phyloP scores from a whole-genome alignment of 2,113 vertebrate species.

The Lycaon pictus region DNA sequence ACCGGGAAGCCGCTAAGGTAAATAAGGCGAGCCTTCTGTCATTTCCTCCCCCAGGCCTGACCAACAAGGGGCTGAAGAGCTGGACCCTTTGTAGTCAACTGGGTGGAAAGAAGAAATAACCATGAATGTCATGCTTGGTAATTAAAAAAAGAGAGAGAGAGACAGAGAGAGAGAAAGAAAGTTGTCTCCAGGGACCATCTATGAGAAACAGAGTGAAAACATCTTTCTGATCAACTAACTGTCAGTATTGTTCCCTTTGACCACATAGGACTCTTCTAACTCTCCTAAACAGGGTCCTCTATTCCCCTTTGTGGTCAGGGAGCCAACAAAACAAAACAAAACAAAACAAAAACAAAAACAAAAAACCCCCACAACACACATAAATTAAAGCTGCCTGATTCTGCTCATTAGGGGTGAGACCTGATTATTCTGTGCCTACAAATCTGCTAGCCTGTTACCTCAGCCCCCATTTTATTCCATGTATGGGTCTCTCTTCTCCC shows the following conservation, averaged over 20 bases:
- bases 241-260: slow-evolving; percentile 75
- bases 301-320: slow-evolving; percentile 60
- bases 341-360: slow-evolving; percentile 19
- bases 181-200: slow-evolving; percentile 72
- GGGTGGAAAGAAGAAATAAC: slow-evolving; percentile 65
- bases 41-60: slow-evolving; percentile 89
- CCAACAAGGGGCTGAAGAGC: slow-evolving; percentile 80
- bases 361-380: neutral
- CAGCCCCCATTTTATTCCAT: neutral
- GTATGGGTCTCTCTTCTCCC: neutral
- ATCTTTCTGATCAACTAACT: slow-evolving; percentile 82
- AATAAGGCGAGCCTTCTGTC: slow-evolving; percentile 98
- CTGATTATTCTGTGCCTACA: neutral
- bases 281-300: slow-evolving; percentile 55
- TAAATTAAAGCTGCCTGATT: slow-evolving; percentile 66
- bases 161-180: slow-evolving; percentile 63
- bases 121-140: slow-evolving; percentile 78
- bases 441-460: slow-evolving; percentile 73
- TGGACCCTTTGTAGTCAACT: slow-evolving; percentile 85
- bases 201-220: slow-evolving; percentile 81
- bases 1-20: slow-evolving; percentile 94
- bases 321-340: slow-evolving; percentile 28
- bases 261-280: slow-evolving; percentile 61
- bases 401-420: slow-evolving; percentile 56
- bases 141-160: slow-evolving; percentile 74